phyloP scores from a whole-genome alignment of 2,113 vertebrate species.

The Pipa parva region DNA sequence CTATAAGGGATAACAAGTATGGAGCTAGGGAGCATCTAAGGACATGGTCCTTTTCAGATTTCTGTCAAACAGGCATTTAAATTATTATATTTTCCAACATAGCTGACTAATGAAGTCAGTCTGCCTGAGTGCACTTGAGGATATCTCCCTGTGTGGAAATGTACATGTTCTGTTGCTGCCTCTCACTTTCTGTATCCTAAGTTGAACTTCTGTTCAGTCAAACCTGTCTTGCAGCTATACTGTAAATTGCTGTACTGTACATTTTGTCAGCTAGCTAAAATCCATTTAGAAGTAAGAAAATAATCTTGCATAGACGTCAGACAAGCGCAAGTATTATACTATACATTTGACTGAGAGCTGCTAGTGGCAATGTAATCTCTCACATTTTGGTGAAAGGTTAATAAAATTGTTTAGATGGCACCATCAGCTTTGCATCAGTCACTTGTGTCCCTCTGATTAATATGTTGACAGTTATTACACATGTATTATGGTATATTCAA shows the following conservation, averaged over 20 bases:
- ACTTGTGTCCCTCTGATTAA: conserved; percentile 54
- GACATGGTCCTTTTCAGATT: conserved; percentile 27
- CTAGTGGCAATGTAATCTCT: conserved; percentile 39
- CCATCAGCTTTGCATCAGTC: conserved; percentile 51
- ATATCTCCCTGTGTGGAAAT: conserved; percentile 37
- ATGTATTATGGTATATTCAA: conserved; percentile 14
- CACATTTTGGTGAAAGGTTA: conserved; percentile 61
- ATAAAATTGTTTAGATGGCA: conserved; percentile 61
- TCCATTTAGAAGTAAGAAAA: conserved; percentile 35
- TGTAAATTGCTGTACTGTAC: conserved; percentile 37
- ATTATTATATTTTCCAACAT: conserved; percentile 40
- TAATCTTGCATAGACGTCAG: conserved; percentile 17
- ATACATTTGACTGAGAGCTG: conserved; percentile 27
- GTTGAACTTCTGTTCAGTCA: conserved; percentile 29
- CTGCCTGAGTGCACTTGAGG: conserved; percentile 1
- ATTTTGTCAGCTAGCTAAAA: conserved; percentile 16
- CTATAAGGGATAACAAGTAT: conserved; percentile 16
- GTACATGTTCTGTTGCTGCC: conserved; percentile 23
- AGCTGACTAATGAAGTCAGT: conserved; percentile 16
- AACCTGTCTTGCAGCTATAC: conserved; percentile 34
- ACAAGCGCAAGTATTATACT: conserved; percentile 26
- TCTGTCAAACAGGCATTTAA: conserved; percentile 32
- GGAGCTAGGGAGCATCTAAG: conserved; percentile 1
- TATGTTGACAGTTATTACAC: conserved; percentile 46
- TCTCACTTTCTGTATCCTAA: background rate